Base-by-base conservation (phyloP, 2,888 invertebrate species). In the Spialia ferax region DNA sequence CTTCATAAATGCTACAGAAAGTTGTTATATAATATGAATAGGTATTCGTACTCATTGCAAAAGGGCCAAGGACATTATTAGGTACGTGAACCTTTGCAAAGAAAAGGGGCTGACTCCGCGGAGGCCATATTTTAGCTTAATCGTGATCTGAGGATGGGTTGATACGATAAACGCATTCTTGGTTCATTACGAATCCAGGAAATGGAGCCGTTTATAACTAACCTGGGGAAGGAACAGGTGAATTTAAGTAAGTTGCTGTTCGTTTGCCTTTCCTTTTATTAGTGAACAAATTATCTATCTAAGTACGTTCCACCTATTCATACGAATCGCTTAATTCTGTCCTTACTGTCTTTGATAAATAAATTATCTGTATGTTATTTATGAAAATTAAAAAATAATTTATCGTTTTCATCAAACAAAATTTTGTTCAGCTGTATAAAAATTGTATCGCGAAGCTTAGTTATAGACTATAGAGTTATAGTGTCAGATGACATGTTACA, bases 161-260 rank as follows among this genome's bases (percentile, higher is more conserved):
- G 62, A 65, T 70, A 69, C 63, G 69, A 63, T 66, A 63, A 70
- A 63, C 66, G 65, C 55, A 69, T 63, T 63, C 63, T 60, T 59
- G 32, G 63, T 66, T 70, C 66, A 69, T 70, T 70, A 66, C 70
- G 50, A 54, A 52, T 52, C 57, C 52, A 65, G 56, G 65, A 68
- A 68, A 62, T 54, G 38, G 54, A 23, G 38, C 22, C 62, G 15
- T 63, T 62, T 62, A 62, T 54, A 62, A 42, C 59, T 42, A 48
- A 50, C 38, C 35, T 52, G 15, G 38, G 62, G 13, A 52, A 52
- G 15, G 38, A 2, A 35, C 26, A 32, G 26, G 52, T 23, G n/a
- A 52, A 23, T 13, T 22, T 23, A 48, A 15, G n/a, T 48, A 48
- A 48, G 20, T 48, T 32, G 32, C 11, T 32, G 11, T 8, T 32